These are phyloP conservation scores for Pantherophis vulpinus DNA, from an alignment of 2,797 vertebrate species.

Conservation along the genomic window DNA sequence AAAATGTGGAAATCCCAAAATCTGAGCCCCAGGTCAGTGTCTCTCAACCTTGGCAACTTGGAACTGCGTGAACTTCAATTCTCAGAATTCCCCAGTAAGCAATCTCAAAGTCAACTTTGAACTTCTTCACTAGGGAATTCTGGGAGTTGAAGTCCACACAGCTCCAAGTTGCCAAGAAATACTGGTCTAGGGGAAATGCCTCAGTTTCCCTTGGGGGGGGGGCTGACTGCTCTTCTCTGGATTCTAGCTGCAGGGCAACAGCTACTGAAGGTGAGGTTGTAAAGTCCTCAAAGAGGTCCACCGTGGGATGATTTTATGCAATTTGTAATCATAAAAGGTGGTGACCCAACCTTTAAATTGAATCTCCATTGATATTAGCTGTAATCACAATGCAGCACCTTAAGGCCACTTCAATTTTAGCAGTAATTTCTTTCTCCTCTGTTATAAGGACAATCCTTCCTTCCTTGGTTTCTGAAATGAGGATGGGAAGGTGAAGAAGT, in stretches of 20 bases:
- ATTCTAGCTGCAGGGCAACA: neutral
- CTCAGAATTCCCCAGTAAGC: no score
- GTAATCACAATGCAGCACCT: neutral
- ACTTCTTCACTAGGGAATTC: neutral
- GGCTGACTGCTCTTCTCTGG: neutral
- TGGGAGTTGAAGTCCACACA: neutral
- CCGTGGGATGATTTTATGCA: neutral
- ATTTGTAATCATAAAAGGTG: neutral
- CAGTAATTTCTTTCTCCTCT: neutral
- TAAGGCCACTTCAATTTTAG: neutral
- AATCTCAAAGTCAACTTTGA: neutral
- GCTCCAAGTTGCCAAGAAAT: neutral
- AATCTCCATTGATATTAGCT: neutral
- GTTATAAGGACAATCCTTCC: neutral
- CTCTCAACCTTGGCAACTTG: neutral
- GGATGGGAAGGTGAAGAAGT: neutral
- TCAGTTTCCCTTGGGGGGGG: neutral
- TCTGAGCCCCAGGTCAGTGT: neutral
- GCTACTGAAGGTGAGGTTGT: neutral
- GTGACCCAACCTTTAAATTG: neutral
- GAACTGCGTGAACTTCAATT: no score
- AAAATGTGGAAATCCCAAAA: neutral
- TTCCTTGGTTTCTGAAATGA: neutral
- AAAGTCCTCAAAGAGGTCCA: neutral
- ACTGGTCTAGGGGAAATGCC: neutral